A percentile compares a stretch with the other conserved stretches of the same genome.
These are phyloP conservation scores for Meteorus cinctellus DNA, from an alignment of 2,888 invertebrate species.

Conservation along the genomic window DNA sequence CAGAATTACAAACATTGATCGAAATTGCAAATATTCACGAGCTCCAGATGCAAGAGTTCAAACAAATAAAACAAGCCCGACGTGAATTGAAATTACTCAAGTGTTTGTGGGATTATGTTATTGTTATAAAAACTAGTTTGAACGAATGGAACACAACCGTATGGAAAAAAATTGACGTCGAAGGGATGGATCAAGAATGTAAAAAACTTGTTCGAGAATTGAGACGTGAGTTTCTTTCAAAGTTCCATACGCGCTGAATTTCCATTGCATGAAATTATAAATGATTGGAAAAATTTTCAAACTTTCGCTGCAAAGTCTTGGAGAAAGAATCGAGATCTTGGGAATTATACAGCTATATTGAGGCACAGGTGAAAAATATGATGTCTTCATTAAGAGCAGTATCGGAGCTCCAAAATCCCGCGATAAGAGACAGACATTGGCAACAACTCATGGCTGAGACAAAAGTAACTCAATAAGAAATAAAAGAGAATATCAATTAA, in stretches of 20 bases:
- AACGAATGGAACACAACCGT: conserved; percentile 95
- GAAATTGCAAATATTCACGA: conserved; percentile 90
- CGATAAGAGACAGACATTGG: conserved; percentile 96
- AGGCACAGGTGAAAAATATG: conserved; percentile 91
- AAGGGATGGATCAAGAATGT: conserved; percentile 95
- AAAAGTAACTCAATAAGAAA: conserved; percentile 76
- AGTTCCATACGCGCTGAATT: conserved; percentile 6
- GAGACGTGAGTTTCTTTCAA: conserved; percentile 75
- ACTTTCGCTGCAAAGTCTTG: conserved; percentile 67
- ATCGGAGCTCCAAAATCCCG: conserved; percentile 94
- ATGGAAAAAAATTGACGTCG: conserved; percentile 96
- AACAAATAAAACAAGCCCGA: conserved; percentile 82
- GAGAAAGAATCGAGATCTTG: conserved; percentile 80
- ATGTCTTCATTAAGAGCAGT: conserved; percentile 94
- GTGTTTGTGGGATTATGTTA: conserved; percentile 92
- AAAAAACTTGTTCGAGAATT: conserved; percentile 93
- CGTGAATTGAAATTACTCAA: conserved; percentile 85
- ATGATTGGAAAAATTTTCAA: conserved; percentile 19
- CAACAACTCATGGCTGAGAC: conserved; percentile 94
- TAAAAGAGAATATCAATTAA: conserved; percentile 26
- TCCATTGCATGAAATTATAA: conserved; percentile 12
- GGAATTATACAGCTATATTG: conserved; percentile 87
- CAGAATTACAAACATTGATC: conserved; percentile 79
- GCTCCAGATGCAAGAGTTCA: conserved; percentile 88
- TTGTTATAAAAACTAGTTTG: conserved; percentile 86